Evolutionary conservation across 2,888 invertebrate species (phyloP).

Genomic region (Drosophila cracens): DNA sequence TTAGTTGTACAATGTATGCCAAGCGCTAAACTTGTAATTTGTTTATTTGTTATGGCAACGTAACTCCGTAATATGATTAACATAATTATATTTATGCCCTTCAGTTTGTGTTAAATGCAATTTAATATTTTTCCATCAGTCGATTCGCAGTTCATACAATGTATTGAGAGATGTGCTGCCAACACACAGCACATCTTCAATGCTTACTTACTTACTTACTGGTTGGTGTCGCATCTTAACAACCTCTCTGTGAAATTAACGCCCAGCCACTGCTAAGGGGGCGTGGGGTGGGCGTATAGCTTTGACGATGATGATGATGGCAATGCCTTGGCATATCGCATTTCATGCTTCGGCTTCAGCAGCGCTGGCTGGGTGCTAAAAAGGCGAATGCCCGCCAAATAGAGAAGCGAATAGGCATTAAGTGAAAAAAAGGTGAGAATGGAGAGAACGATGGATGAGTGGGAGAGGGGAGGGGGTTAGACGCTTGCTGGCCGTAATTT

Average conservation of each 20-base stretch:
- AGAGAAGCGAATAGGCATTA: constrained; percentile 41
- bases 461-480: background rate
- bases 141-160: constrained; percentile 32
- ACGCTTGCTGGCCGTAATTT: constrained; percentile 64
- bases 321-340: constrained; percentile 71
- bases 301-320: constrained; percentile 41
- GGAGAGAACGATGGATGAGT: background rate
- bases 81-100: background rate
- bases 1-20: background rate
- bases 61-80: background rate
- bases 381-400: constrained; percentile 75
- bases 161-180: constrained; percentile 2
- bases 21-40: background rate
- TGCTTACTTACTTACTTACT: constrained; percentile 9
- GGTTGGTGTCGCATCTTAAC: constrained; percentile 26
- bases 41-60: background rate
- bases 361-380: constrained; percentile 62
- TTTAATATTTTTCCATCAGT: constrained; percentile 36
- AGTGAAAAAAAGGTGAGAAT: constrained; percentile 34
- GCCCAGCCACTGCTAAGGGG: constrained; percentile 16
- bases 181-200: constrained; percentile 1
- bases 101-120: background rate
- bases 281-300: background rate
- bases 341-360: constrained; percentile 68
- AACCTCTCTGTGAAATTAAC: constrained; percentile 62